Conservation (phyloP, 2,113 vertebrate species). For the Heteronetta atricapilla region DNA sequence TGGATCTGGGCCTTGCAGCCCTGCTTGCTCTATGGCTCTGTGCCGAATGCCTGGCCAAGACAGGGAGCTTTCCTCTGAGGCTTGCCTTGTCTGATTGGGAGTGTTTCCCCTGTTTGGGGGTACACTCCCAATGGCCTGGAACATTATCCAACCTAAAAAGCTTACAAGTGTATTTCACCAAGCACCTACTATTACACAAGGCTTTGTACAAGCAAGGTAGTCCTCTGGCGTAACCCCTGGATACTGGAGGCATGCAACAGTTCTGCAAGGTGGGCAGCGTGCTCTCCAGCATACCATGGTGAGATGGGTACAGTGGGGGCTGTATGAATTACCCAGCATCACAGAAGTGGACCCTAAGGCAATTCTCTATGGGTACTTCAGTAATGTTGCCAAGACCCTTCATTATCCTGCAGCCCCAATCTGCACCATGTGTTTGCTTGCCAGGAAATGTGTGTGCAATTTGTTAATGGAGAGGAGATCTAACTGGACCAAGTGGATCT, state of each 20-base stretch:
- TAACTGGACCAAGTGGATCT: neutral
- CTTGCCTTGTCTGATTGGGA: rapidly evolving
- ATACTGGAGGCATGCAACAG: neutral
- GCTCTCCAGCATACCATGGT: neutral
- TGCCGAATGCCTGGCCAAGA: neutral
- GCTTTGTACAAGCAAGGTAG: neutral
- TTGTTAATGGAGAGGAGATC: neutral
- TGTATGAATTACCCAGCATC: neutral
- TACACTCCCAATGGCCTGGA: neutral
- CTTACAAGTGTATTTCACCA: neutral
- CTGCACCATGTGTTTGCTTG: neutral
- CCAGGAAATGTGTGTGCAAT: neutral
- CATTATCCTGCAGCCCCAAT: neutral
- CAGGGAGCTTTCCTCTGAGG: neutral
- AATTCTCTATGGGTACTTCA: neutral
- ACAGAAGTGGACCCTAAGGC: neutral
- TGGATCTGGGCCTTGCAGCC: neutral
- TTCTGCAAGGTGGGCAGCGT: neutral
- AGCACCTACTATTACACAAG: neutral
- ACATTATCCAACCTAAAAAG: neutral
- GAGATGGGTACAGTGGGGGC: neutral
- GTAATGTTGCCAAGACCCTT: neutral
- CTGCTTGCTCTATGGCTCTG: rapidly evolving
- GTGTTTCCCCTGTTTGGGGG: neutral
- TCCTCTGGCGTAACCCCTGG: neutral